Base-by-base conservation (phyloP, 2,888 invertebrate genomes). In the Carterocephalus palaemon region DNA sequence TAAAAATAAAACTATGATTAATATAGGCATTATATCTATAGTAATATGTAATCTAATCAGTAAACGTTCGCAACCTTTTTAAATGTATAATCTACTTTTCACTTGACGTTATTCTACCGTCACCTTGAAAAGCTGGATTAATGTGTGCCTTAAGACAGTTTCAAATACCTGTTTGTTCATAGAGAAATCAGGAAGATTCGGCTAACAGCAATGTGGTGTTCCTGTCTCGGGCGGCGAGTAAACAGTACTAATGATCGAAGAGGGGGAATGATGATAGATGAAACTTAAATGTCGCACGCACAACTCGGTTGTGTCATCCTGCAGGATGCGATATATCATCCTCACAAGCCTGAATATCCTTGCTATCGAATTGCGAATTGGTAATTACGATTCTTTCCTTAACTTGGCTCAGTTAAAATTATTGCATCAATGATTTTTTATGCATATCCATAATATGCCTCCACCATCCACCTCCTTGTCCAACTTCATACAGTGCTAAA, bases 211-310 rank as follows among this genome's bases (percentile, higher is more conserved):
- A 76, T 80, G 59, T 67, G 68, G 63, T 86, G 85, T 86, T 75
- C 69, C 67, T 82, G 85, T 85, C 85, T 69, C 54, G 59, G 57
- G 58, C 54, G 59, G 62, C 62, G 67, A 72, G 75, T 67, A 81
- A 83, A 86, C 83, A 82, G 51, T 51, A 65, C 75, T 84, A 81
- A 85, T 86, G 85, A 86, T 83, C 67, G 83, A 85, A 69, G 67
- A 72, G 72, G 67, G 63, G 54, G 60, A 62, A 79, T 75, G 73
- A 83, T 83, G 86, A 86, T 86, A 80, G 84, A 86, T 86, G 84
- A 75, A 74, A 75, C 74, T 72, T 66, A 68, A 73, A 74, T 77
- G 75, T 75, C 76, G 66, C 56, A 79, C 81, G 77, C 81, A 79
- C 71, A 48, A 47, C 47, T 48, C 51, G 28, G 37, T 46, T 29